Percentiles rank a stretch among this genome's conserved stretches.
These are phyloP conservation scores for Drosophila pegasa DNA, from an alignment of 2,888 invertebrate species.

Conservation along the genomic window DNA sequence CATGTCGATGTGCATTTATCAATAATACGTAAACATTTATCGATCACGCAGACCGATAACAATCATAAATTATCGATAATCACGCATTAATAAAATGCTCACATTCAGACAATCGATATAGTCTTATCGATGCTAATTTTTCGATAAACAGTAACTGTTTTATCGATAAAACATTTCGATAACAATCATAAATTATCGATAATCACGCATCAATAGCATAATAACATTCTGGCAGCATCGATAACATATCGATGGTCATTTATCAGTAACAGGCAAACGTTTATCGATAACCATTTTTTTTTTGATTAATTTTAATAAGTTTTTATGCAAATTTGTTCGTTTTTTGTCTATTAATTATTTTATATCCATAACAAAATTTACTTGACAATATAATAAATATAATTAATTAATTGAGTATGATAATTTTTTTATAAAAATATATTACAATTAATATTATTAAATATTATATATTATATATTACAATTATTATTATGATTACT, in stretches of 20 bases:
- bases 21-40: neutral
- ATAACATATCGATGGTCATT: neutral
- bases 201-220: neutral
- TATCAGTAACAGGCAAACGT: neutral
- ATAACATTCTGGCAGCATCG: neutral
- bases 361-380: constrained; percentile 23
- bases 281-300: constrained; percentile 12
- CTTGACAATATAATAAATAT: constrained; percentile 24
- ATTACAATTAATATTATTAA: constrained; percentile 8
- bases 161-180: neutral
- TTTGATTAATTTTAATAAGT: constrained; percentile 2
- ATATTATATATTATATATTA: constrained; percentile 11
- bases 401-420: constrained; percentile 29
- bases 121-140: too few relatives aligned
- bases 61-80: neutral
- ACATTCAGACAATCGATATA: neutral
- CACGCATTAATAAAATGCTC: too few relatives aligned
- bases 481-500: constrained; percentile 19
- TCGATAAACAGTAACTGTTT: neutral
- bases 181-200: neutral
- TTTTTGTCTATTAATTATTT: constrained; percentile 33
- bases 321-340: constrained; percentile 9
- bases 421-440: constrained; percentile 9
- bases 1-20: neutral
- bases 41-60: too few relatives aligned